These are phyloP conservation scores for Hyperoplus immaculatus DNA, from an alignment of 2,797 vertebrate genomes.

Conservation along the genomic window DNA sequence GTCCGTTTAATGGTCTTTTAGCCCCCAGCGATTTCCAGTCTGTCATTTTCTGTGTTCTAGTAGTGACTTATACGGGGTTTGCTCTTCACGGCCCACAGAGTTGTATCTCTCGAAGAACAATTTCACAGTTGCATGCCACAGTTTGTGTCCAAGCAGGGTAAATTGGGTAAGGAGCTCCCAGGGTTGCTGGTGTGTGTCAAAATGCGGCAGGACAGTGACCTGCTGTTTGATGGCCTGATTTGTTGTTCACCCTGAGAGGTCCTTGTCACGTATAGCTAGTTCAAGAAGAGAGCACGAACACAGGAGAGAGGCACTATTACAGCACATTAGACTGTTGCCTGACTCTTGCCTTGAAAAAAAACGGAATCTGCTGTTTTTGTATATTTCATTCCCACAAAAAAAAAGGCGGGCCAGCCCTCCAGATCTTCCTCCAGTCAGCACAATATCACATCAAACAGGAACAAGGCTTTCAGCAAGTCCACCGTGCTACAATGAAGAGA, in stretches of 20 bases:
- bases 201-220: conserved; percentile 70
- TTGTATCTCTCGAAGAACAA: conserved; percentile 52
- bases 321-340: conserved; percentile 58
- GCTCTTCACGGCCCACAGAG: conserved; percentile 38
- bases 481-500: conserved; percentile 61
- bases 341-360: conserved; percentile 54
- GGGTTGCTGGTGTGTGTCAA: conserved; percentile 71
- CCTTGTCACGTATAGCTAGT: conserved; percentile 47
- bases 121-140: conserved; percentile 51
- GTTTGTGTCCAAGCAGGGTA: conserved; percentile 62
- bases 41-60: conserved; percentile 37
- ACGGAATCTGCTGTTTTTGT: conserved; percentile 44
- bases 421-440: conserved; percentile 43
- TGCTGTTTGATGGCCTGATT: conserved; percentile 84
- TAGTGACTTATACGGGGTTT: conserved; percentile 43
- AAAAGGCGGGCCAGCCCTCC: conserved; percentile 10
- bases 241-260: conserved; percentile 54
- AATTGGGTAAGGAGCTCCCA: conserved; percentile 73
- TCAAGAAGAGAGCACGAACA: conserved; percentile 44
- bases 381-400: conserved; percentile 41
- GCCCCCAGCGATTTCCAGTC: conserved; percentile 33
- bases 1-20: conserved; percentile 28
- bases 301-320: conserved; percentile 47
- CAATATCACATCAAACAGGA: conserved; percentile 46
- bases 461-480: conserved; percentile 57